A percentile compares a stretch with the other conserved stretches of the same genome.
phyloP scores from a whole-genome alignment of 2,888 invertebrate genomes.

The Orthosia incerta region DNA sequence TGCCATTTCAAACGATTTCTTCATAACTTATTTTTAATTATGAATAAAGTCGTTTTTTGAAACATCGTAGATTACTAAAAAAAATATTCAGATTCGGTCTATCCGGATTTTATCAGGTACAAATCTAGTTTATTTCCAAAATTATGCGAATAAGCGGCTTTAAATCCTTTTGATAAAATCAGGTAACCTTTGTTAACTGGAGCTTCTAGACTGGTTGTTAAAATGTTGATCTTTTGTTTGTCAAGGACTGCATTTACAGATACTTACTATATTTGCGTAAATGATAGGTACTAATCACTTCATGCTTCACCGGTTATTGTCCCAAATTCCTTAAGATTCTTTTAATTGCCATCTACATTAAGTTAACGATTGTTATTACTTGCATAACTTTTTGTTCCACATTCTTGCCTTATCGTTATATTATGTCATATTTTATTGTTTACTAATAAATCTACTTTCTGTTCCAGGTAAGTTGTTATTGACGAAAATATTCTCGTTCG shows the following conservation, averaged over 20 bases:
- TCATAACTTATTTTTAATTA: neutral
- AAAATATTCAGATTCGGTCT: neutral
- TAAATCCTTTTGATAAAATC: no score
- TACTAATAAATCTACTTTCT: slow-evolving; percentile 28
- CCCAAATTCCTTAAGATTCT: slow-evolving; percentile 22
- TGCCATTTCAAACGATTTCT: no score
- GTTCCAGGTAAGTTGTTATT: slow-evolving; percentile 52
- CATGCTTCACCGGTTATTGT: neutral
- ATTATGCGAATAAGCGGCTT: no score
- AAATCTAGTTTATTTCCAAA: neutral
- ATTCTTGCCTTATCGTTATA: neutral
- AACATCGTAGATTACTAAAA: neutral
- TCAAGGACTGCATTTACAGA: neutral
- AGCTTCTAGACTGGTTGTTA: no score
- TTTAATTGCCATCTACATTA: slow-evolving; percentile 23
- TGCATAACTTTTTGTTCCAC: slow-evolving; percentile 17
- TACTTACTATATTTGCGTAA: neutral
- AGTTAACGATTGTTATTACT: neutral
- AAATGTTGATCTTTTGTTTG: neutral
- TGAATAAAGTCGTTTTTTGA: neutral
- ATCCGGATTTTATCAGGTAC: neutral
- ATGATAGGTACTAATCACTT: neutral
- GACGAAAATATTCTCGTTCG: slow-evolving; percentile 8
- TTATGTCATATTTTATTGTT: slow-evolving; percentile 26
- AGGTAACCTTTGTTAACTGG: no score